Evolutionary conservation across 2,888 invertebrate genomes (phyloP).

Genomic region (Agrypnus murinus): DNA sequence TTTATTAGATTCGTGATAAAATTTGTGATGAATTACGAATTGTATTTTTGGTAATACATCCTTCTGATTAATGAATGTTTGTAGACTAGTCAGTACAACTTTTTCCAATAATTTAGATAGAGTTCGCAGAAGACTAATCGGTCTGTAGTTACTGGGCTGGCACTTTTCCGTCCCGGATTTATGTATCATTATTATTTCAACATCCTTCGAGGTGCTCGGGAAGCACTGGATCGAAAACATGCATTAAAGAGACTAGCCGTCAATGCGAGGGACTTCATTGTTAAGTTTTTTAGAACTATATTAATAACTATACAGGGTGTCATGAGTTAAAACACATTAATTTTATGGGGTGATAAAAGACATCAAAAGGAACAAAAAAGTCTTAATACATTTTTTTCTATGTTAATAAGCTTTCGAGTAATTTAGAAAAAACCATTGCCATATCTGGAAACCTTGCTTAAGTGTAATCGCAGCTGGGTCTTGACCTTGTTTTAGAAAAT

Average conservation of each 20-base stretch:
- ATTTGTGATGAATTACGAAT: neutral
- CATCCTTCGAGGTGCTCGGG: neutral
- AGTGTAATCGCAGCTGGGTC: too few species aligned
- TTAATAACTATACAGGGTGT: too few species aligned
- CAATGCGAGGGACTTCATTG: neutral
- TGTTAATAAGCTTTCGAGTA: too few species aligned
- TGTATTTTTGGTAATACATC: neutral
- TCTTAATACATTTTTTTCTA: too few species aligned
- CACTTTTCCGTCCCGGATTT: neutral
- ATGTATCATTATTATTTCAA: neutral
- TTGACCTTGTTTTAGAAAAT: too few species aligned
- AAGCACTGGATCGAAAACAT: neutral
- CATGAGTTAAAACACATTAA: too few species aligned
- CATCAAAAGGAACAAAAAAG: too few species aligned
- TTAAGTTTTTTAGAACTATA: slow-evolving; percentile 7
- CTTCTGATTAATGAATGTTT: neutral
- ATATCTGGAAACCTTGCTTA: too few species aligned
- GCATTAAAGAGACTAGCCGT: neutral
- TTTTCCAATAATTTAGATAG: neutral
- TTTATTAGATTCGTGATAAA: neutral
- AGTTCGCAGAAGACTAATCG: neutral
- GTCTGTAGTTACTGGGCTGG: neutral
- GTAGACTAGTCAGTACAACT: neutral
- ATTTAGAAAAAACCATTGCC: too few species aligned
- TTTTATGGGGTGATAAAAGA: too few species aligned